Evolutionary conservation across 1,140 invertebrate genomes (phyloP), one percentile per base, ranked within the genome.

Genomic region (Lamellibrachia luymesi): DNA sequence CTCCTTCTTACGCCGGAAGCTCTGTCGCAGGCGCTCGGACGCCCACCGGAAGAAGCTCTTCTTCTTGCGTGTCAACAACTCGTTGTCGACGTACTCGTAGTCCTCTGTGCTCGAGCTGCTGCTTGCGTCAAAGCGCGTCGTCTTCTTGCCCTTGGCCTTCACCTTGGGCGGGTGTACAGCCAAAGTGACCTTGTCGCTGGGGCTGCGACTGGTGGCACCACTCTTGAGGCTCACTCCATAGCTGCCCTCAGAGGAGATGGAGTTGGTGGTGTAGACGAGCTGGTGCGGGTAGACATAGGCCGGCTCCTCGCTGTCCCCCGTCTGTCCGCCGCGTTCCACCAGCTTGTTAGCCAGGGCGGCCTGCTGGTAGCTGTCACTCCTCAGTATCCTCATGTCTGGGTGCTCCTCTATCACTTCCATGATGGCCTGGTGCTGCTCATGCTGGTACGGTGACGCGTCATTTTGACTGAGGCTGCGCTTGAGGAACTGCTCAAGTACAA

Each of bases 11-110:
- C 89, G 92, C n/a, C 92, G 50, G 91, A 94, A 94, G 51, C 93
- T 94, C 91, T 94, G 93, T 50, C 90, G 92, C 50, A 94, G 93
- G 5, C 93, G 89, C 51, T 94, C 93, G 8, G 92, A 80, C 17
- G 93, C 93, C 91, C 93, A 80, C 51, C 91, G 50, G 91, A 94
- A 93, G 90, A 92, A 93, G n/a, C 92, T 93, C 89, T 94, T 94
- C 91, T 94, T 94, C 93, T 94, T 94, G 17, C 93, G 90, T 8
- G 90, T 93, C 25, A 94, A 49, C 27, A 94, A 89, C 56, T 94
- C 92, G 17, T n/a, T 49, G 90, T 94, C 93, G n/a, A 91, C 52
- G 50, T 92, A 93, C 38, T 94, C 93, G 92, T 94, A 94, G 56
- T 94, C 93, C 91, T 94, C 93, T 2, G 93, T 94, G 56, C 93